Conservation (phyloP, 37 sponge, comb jelly and placozoan genomes). For the Chondrosia reniformis region DNA sequence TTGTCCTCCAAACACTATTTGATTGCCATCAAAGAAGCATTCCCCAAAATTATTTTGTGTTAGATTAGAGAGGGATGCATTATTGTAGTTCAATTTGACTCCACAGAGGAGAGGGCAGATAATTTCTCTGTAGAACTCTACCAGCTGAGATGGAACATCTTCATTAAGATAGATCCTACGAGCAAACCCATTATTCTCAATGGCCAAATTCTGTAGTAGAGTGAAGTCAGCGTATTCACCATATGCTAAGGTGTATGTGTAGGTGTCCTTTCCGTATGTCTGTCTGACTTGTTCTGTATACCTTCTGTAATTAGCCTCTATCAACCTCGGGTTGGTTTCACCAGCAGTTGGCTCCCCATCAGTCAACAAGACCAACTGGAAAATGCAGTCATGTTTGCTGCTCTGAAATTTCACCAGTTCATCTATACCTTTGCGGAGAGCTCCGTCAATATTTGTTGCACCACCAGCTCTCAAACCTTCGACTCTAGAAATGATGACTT, state of each 20-base stretch:
- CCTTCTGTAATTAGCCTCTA: neutral
- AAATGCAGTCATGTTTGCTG: neutral
- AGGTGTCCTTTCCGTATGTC: neutral
- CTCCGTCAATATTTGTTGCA: neutral
- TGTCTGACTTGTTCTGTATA: neutral
- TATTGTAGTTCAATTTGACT: neutral
- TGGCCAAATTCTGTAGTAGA: conserved; percentile 2
- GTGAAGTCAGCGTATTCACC: neutral
- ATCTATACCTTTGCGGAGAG: neutral
- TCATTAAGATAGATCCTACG: conserved; percentile 1
- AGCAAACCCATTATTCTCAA: conserved; percentile 13
- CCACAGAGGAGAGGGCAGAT: conserved; percentile 7
- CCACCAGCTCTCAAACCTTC: neutral
- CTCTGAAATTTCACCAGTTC: neutral
- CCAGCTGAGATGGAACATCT: neutral
- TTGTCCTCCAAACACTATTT: neutral
- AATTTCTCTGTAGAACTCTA: conserved; percentile 13
- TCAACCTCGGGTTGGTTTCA: neutral
- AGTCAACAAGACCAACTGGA: neutral
- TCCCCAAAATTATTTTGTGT: neutral
- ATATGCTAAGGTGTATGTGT: conserved; percentile 10
- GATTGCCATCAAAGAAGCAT: conserved; percentile 18
- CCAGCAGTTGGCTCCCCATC: conserved; percentile 14
- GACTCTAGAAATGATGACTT: neutral
- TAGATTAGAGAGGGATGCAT: neutral